Percentiles rank a stretch among this genome's conserved stretches.
Conservation (phyloP, 2,113 vertebrate species). For the Charadrius vociferus region DNA sequence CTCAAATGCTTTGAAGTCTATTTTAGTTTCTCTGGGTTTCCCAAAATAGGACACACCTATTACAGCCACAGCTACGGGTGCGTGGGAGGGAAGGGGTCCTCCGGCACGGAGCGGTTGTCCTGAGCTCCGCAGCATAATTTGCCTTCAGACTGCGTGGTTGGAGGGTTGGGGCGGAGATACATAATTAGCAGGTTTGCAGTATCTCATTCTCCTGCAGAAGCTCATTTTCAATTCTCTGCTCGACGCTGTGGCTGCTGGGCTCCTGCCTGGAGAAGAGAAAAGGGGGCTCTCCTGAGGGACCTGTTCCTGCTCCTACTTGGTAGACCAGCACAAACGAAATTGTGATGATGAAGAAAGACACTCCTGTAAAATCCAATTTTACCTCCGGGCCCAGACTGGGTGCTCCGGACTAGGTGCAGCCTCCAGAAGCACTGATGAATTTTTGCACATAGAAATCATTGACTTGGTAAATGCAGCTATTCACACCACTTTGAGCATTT, state of each 20-base stretch:
- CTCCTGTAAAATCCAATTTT: accelerated
- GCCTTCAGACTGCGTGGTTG: background rate
- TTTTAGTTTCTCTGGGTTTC: background rate
- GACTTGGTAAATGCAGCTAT: background rate
- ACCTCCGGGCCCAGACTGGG: background rate
- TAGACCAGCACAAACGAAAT: background rate
- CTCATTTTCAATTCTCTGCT: background rate
- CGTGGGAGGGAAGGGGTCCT: background rate
- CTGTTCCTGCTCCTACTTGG: background rate
- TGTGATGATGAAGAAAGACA: accelerated
- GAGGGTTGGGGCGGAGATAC: background rate
- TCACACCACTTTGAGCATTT: accelerated
- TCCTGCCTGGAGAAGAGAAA: background rate
- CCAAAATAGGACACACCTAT: background rate
- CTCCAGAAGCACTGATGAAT: background rate
- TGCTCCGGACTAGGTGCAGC: background rate
- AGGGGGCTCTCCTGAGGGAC: background rate
- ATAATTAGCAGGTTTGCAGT: background rate
- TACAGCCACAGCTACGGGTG: background rate
- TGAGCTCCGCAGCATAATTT: accelerated
- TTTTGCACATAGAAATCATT: accelerated
- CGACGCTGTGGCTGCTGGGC: background rate
- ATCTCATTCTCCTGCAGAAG: background rate
- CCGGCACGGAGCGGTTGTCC: background rate
- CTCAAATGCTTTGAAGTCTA: background rate